Evolutionary conservation across 1,140 invertebrate species (phyloP), one percentile per base, ranked within the genome.

Genomic region (Choristoneura fumiferana): DNA sequence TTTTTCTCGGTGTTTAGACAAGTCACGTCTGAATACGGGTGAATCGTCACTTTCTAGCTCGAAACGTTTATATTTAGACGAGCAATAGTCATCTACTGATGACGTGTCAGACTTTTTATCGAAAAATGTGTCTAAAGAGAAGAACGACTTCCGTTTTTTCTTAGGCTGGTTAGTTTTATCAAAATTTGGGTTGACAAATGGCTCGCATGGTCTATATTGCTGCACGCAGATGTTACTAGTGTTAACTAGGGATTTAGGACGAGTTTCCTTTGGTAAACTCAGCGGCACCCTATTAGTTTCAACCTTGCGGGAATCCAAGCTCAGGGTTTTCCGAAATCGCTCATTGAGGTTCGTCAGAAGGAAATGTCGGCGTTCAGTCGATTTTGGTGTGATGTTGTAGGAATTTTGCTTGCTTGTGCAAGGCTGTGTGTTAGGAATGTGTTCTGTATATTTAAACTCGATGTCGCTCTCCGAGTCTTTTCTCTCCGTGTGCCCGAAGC

Each of bases 11-110:
- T 76, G 71, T 5, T 62, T 59, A 10, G 64, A 65, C 43, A 66
- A 33, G 18, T 84, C 72, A 33, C 79, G 63, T 66, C 73, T 78
- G 55, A 90, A 89, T 2, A 90, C 45, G 8, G 89, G 89, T 15
- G 88, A 90, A 38, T 90, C 87, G 56, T 89, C 89, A 57, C 86
- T 88, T 67, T 90, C 89, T 29, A 90, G 58, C 55, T 90, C 87
- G 39, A 90, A 90, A 29, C 88, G 78, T 49, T 89, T 89, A 58
- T 90, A 90, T 73, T 90, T 90, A 0, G 89, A 90, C 10, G 89
- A 90, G 49, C 82, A 87, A 55, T 86, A 90, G 65, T 90, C 89
- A 57, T 90, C 89, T 38, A 85, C 80, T 0, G 89, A 90, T 49
- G 89, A 90, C 4, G 82, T 84, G 43, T 89, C 88, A 35, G 89